phyloP scores from a whole-genome alignment of 2,888 invertebrate genomes.

The Andrena flavipes region DNA sequence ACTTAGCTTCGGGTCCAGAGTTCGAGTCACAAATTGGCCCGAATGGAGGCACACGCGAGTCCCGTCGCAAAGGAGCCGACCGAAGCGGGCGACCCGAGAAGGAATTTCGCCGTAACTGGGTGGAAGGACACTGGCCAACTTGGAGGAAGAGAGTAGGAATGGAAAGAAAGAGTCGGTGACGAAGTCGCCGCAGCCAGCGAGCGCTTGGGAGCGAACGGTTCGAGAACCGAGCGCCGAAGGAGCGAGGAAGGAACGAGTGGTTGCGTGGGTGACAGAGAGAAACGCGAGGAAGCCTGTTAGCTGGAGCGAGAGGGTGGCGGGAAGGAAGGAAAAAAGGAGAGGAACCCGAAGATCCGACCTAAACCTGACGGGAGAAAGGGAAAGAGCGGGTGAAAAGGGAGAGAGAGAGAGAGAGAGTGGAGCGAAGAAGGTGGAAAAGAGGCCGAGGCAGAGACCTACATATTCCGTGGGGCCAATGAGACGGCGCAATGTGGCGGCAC shows the following conservation, averaged over 20 bases:
- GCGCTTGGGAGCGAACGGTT: conserved; percentile 17
- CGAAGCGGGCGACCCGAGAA: not conserved
- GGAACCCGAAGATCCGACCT: conserved; percentile 28
- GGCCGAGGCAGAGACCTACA: conserved; percentile 80
- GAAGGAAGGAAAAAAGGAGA: not conserved
- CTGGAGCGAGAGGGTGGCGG: conserved; percentile 30
- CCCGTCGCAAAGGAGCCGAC: not conserved
- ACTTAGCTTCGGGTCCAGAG: not conserved
- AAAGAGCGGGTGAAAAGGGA: conserved; percentile 34
- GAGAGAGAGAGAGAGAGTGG: not conserved
- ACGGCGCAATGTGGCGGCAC: conserved; percentile 84
- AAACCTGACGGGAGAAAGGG: conserved; percentile 29
- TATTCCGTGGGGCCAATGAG: conserved; percentile 84
- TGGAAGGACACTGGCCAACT: conserved; percentile 17
- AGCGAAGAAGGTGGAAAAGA: conserved; percentile 49
- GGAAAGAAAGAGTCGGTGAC: conserved; percentile 11
- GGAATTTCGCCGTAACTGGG: not conserved
- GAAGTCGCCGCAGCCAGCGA: conserved; percentile 11
- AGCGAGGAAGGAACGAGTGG: conserved; percentile 4
- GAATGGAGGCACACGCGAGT: conserved; percentile 14
- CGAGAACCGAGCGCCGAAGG: conserved; percentile 30
- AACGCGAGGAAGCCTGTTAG: conserved; percentile 11
- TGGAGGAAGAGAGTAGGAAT: conserved; percentile 17
- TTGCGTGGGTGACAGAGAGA: conserved; percentile 29
- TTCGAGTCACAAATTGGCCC: conserved; percentile 27